Evolutionary conservation across 2,113 vertebrate genomes (phyloP), one percentile per base, ranked within the genome.

Genomic region (Aegotheles bennettii): DNA sequence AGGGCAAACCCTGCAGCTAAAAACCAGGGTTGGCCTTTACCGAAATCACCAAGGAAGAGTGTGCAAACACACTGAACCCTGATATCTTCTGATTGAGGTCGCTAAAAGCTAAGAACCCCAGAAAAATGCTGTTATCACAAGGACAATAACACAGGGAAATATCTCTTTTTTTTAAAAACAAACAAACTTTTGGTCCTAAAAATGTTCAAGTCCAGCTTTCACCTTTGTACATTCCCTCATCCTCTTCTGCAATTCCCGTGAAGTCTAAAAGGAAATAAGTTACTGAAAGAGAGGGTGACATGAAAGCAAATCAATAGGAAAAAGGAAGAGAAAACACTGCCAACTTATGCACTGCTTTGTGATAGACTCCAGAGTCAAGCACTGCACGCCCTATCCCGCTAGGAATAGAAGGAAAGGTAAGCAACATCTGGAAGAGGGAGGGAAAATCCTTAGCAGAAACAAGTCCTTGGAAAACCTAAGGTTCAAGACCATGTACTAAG

Each of bases 351-450:
- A 17, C 53, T 89, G 10, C 48, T 68, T 84, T 2, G 2, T n/a
- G 74, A 59, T 4, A 42, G 28, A 87, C 60, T 51, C 33, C 51
- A 75, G 43, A 89, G 33, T 7, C 28, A 63, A 70, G 86, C 33
- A 59, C 29, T 25, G 18, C 63, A 77, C 6, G 6, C 0, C 0
- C 3, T n/a, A 3, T 45, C 50, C 59, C 8, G 2, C 50, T 15
- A 54, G 36, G 45, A 84, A 75, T 0, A 70, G 68, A 84, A 56
- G 45, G 3, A 3, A 50, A 14, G 45, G 29, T 43, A 73, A 48
- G 36, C 50, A 48, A 16, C 13, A 2, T 33, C 29, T 31, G 5
- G 20, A 59, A 42, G 10, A 1, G 64, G 10, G 25, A 47, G 21
- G 17, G 18, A 50, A 51, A 84, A 84, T 19, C 31, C 35, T 59